phyloP scores from a whole-genome alignment of 2,888 invertebrate genomes.

The Parnassius mnemosyne region DNA sequence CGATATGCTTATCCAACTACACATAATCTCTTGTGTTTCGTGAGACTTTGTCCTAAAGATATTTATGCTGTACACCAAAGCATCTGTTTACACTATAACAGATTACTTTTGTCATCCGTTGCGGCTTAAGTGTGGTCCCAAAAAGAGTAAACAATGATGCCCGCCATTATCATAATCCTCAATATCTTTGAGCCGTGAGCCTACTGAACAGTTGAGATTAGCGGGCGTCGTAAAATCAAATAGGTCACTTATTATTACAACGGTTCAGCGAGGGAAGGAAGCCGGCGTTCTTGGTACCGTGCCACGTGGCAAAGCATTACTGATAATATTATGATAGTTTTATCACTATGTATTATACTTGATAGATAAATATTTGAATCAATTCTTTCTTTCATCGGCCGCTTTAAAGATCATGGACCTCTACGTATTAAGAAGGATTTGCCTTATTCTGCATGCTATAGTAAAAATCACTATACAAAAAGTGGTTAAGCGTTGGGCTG shows the following conservation, averaged over 20 bases:
- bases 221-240: slow-evolving; percentile 17
- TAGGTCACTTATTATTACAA: slow-evolving; percentile 6
- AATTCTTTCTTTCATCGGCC: too few relatives aligned
- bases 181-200: slow-evolving; percentile 9
- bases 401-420: too few relatives aligned
- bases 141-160: slow-evolving; percentile 15
- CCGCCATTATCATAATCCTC: slow-evolving; percentile 23
- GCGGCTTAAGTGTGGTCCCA: slow-evolving; percentile 17
- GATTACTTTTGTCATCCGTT: slow-evolving; percentile 21
- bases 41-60: neutral
- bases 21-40: too few relatives aligned
- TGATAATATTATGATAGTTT: too few relatives aligned
- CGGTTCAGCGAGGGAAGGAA: slow-evolving; percentile 2
- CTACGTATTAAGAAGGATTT: too few relatives aligned
- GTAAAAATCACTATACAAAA: too few relatives aligned
- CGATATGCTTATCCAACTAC: too few relatives aligned
- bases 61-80: slow-evolving; percentile 14
- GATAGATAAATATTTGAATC: too few relatives aligned
- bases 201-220: slow-evolving; percentile 14
- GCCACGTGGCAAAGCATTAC: neutral
- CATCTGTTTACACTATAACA: slow-evolving; percentile 22
- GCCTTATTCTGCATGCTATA: too few relatives aligned
- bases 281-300: neutral
- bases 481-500: too few relatives aligned
- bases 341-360: too few relatives aligned